Percentiles rank a stretch among this genome's conserved stretches.
phyloP scores from a whole-genome alignment of 1,140 invertebrate genomes.

The Anoplophora glabripennis region DNA sequence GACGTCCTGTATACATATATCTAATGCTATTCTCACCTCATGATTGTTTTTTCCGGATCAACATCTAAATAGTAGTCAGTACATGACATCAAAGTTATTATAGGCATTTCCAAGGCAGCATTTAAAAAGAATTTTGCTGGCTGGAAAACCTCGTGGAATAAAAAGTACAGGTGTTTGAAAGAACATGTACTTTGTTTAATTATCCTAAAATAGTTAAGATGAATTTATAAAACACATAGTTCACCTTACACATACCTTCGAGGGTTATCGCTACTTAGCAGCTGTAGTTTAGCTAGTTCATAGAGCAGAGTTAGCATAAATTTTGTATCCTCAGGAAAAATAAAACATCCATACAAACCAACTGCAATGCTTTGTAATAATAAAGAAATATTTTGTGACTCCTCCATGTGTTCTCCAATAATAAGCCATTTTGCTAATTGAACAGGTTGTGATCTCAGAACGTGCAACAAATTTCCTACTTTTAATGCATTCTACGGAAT shows the following conservation, averaged over 20 bases:
- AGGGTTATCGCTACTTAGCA: conserved; percentile 79
- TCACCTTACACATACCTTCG: conserved; percentile 56
- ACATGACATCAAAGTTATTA: conserved; percentile 89
- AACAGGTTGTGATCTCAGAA: conserved; percentile 75
- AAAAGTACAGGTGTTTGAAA: conserved; percentile 84
- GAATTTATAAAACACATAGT: conserved; percentile 8
- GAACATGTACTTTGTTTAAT: conserved; percentile 82
- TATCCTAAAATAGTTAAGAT: conserved; percentile 52
- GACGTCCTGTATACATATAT: too few relatives aligned
- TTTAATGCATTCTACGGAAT: conserved; percentile 62
- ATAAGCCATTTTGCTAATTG: conserved; percentile 77
- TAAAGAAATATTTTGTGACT: conserved; percentile 62
- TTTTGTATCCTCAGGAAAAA: conserved; percentile 78
- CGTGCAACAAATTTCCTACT: conserved; percentile 77
- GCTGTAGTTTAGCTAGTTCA: conserved; percentile 79
- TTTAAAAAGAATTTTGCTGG: conserved; percentile 91
- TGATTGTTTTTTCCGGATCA: conserved; percentile 81
- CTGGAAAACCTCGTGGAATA: conserved; percentile 87
- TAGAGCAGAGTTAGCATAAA: conserved; percentile 74
- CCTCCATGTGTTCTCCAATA: conserved; percentile 65
- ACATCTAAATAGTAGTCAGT: conserved; percentile 91
- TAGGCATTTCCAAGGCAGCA: conserved; percentile 85
- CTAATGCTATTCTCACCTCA: conserved; percentile 52
- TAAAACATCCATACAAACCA: conserved; percentile 80
- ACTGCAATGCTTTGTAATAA: conserved; percentile 72